phyloP scores from a whole-genome alignment of 2,113 vertebrate species.

The Psettodes erumei region DNA sequence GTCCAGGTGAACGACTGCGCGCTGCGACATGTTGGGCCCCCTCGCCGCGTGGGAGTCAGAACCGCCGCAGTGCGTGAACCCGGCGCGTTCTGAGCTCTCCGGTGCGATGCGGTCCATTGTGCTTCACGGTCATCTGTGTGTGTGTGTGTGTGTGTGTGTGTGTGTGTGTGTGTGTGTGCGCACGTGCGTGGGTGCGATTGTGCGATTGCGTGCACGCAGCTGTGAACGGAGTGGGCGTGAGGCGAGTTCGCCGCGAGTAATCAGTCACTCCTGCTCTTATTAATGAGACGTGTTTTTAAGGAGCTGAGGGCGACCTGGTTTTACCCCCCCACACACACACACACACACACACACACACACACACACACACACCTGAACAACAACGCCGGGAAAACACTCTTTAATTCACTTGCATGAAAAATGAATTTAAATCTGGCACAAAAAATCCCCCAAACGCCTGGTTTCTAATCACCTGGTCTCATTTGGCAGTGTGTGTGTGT shows the following conservation, averaged over 20 bases:
- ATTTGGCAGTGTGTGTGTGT: slow-evolving; percentile 22
- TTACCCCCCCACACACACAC: too few relatives aligned
- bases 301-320: slow-evolving; percentile 60
- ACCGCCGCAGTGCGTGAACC: slow-evolving; percentile 37
- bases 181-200: slow-evolving; percentile 26
- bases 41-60: slow-evolving; percentile 54
- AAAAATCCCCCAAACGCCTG: slow-evolving; percentile 12
- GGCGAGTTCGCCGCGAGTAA: slow-evolving; percentile 53
- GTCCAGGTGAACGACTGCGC: too few relatives aligned
- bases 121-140: slow-evolving; percentile 35
- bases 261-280: slow-evolving; percentile 61
- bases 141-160: slow-evolving; percentile 5
- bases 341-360: too few relatives aligned
- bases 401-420: slow-evolving; percentile 45
- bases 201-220: slow-evolving; percentile 17
- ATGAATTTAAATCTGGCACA: slow-evolving; percentile 43
- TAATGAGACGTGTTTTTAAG: slow-evolving; percentile 71
- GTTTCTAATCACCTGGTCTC: slow-evolving; percentile 56
- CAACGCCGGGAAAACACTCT: slow-evolving; percentile 42
- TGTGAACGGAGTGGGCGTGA: slow-evolving; percentile 57
- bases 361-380: too few relatives aligned
- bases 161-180: slow-evolving; percentile 11
- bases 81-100: slow-evolving; percentile 42
- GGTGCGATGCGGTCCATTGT: slow-evolving; percentile 48
- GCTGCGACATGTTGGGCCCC: too few relatives aligned